Conservation (phyloP, 2,797 vertebrate genomes). For the Rhynchotus rufescens region DNA sequence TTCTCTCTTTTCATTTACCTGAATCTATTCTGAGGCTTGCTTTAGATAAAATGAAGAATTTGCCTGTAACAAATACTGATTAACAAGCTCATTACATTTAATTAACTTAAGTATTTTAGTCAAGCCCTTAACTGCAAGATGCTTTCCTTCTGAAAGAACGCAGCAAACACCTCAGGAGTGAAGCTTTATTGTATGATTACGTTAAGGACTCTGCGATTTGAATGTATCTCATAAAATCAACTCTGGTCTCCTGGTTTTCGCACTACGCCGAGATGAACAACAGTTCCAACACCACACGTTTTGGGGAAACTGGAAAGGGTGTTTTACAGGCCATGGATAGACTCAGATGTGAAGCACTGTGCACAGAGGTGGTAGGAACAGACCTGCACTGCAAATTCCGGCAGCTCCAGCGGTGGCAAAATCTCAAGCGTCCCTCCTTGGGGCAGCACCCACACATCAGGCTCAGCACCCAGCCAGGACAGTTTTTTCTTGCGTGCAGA, state of each 20-base stretch:
- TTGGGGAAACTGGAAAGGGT: neutral
- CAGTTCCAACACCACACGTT: neutral
- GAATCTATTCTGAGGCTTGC: constrained; percentile 12
- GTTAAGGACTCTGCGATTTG: neutral
- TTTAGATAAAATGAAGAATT: constrained; percentile 61
- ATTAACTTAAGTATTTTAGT: constrained; percentile 63
- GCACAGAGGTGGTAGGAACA: neutral
- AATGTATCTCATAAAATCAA: neutral
- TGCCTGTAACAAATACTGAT: constrained; percentile 69
- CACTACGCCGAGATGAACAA: neutral
- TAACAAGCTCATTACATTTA: constrained; percentile 68
- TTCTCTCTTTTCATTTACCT: constrained; percentile 47
- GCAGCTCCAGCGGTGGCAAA: neutral
- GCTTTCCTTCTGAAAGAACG: constrained; percentile 20
- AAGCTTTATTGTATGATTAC: neutral
- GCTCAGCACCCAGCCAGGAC: neutral
- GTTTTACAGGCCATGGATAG: neutral
- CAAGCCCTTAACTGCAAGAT: constrained; percentile 41
- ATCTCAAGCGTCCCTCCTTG: neutral
- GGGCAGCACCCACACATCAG: neutral
- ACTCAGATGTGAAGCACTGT: neutral
- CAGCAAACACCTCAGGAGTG: constrained; percentile 1
- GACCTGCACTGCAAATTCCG: neutral
- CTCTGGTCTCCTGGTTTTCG: neutral
- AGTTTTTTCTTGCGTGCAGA: neutral